phyloP scores from a whole-genome alignment of 1,140 invertebrate genomes.

The Brachionus angularis region DNA sequence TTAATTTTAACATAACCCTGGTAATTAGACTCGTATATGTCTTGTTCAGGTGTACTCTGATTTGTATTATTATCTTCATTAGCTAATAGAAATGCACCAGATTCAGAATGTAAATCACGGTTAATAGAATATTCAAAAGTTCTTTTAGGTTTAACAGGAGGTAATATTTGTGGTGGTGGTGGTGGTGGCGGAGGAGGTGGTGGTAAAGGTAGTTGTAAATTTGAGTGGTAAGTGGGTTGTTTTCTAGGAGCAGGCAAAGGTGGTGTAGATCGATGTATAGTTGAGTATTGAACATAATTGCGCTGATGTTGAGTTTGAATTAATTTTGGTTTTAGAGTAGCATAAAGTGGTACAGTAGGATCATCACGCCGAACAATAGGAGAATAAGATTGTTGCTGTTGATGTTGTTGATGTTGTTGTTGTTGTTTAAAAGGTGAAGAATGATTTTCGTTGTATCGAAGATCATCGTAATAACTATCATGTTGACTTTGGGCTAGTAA shows the following conservation, averaged over 20 bases:
- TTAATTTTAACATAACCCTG: conserved; percentile 8
- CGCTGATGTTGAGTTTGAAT: neutral
- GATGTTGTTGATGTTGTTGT: neutral
- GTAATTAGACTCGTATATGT: neutral
- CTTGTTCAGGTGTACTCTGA: neutral
- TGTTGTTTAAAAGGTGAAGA: neutral
- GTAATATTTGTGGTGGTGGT: neutral
- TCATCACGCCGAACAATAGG: conserved; percentile 30
- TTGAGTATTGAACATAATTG: conserved; percentile 8
- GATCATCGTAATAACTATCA: conserved; percentile 31
- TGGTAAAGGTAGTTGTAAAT: neutral
- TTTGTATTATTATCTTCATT: neutral
- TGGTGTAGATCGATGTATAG: conserved; percentile 8
- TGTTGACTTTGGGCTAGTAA: neutral
- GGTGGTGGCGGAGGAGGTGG: conserved; percentile 10
- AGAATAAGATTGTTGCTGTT: conserved; percentile 3
- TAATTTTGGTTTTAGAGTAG: conserved; percentile 34
- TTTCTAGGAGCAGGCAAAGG: neutral
- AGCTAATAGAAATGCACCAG: neutral
- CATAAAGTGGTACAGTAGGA: conserved; percentile 30
- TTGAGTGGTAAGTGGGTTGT: neutral
- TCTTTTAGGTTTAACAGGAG: conserved; percentile 29
- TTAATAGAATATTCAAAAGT: conserved; percentile 32
- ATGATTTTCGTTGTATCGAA: neutral
- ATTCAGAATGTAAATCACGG: neutral